These are phyloP conservation scores for Hippopotamyrus pictus DNA, from an alignment of 2,797 vertebrate genomes.

Conservation along the genomic window DNA sequence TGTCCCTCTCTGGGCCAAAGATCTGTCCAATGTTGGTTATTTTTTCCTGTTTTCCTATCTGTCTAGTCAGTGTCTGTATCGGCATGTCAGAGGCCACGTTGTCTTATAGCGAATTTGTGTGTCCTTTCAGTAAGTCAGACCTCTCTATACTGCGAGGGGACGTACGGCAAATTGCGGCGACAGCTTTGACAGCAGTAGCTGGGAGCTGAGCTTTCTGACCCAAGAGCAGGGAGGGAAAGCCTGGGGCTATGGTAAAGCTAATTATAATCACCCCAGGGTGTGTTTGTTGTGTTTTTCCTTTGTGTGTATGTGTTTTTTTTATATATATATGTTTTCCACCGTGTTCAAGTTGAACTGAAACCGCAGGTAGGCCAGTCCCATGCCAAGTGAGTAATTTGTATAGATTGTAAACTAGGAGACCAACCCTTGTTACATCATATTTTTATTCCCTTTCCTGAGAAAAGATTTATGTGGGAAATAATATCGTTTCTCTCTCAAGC, in stretches of 20 bases:
- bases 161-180: not conserved
- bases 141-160: not conserved
- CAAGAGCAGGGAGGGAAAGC: not conserved
- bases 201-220: not conserved
- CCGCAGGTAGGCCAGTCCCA: not conserved
- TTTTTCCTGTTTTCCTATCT: too few species aligned
- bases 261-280: not conserved
- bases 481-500: not conserved
- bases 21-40: not conserved
- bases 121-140: not conserved
- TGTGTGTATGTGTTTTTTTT: not conserved
- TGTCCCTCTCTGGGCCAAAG: not conserved
- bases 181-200: not conserved
- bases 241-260: not conserved
- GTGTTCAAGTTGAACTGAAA: not conserved
- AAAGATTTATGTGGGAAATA: not conserved
- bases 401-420: not conserved
- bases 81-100: not conserved
- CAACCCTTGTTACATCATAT: not conserved
- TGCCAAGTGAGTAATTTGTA: not conserved
- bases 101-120: not conserved
- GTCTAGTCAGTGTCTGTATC: not conserved
- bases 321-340: not conserved
- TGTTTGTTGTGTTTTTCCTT: not conserved
- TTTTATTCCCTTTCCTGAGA: not conserved